phyloP scores from a whole-genome alignment of 2,113 vertebrate species.

The Egretta garzetta region DNA sequence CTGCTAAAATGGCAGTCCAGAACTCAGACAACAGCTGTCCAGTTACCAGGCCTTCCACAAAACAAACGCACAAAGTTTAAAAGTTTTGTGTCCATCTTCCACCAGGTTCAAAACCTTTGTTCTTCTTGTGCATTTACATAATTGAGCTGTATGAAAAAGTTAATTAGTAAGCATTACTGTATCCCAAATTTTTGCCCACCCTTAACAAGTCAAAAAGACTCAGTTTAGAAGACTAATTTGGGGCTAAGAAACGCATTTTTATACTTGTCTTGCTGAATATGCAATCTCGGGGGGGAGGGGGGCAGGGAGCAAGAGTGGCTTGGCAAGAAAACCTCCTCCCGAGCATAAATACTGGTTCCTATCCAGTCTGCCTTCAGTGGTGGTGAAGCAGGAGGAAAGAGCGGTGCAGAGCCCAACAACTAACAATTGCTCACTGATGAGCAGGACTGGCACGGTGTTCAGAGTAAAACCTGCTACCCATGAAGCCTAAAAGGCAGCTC shows the following conservation, averaged over 20 bases:
- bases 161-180: not conserved
- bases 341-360: not conserved
- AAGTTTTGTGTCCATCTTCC: not conserved
- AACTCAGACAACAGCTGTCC: not conserved
- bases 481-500: constrained; percentile 33
- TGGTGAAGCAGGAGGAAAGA: not conserved
- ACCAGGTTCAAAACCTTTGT: not conserved
- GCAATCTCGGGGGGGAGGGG: fast-evolving
- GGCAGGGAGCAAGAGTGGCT: not conserved
- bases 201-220: not conserved
- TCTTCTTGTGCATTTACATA: not conserved
- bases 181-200: not conserved
- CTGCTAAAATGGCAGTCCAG: not conserved
- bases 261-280: not conserved
- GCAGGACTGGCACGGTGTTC: not conserved
- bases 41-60: not conserved
- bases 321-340: not conserved
- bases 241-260: not conserved
- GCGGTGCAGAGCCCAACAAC: not conserved
- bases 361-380: not conserved
- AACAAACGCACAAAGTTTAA: not conserved
- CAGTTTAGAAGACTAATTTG: not conserved
- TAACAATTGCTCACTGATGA: not conserved
- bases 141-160: not conserved
- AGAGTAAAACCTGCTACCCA: not conserved